Percentiles rank a stretch among this genome's conserved stretches.
Evolutionary conservation across 2,113 vertebrate genomes (phyloP).

Genomic region (Nesogale talazaci): DNA sequence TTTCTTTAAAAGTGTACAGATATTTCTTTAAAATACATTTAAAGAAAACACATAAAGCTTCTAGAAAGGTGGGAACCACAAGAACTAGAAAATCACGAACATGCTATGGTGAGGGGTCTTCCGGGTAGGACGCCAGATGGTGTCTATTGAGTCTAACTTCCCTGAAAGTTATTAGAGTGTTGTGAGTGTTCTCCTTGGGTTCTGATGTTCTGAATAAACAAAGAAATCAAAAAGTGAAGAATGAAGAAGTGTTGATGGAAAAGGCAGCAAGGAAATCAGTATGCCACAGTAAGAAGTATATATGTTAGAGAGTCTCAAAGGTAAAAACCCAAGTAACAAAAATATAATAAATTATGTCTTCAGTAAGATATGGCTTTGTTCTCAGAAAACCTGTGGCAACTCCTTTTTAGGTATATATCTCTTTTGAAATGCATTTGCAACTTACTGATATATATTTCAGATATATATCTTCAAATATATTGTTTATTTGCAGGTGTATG

Average conservation of each 20-base stretch:
- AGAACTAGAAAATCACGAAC: not conserved
- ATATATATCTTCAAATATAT: no score
- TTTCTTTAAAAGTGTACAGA: no score
- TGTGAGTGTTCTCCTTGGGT: not conserved
- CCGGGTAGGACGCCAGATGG: not conserved
- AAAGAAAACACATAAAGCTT: not conserved
- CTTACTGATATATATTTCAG: no score
- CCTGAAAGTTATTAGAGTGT: not conserved
- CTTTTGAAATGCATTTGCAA: no score
- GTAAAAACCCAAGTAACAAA: no score
- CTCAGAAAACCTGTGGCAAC: no score
- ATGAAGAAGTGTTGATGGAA: not conserved
- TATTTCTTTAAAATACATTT: not conserved
- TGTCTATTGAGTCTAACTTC: not conserved
- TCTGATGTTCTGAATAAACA: slow-evolving; percentile 5
- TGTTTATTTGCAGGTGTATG: no score
- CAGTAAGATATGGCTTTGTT: no score
- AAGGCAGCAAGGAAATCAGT: not conserved
- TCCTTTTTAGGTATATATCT: no score
- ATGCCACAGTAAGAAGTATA: no score
- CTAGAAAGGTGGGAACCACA: not conserved
- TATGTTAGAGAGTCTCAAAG: no score
- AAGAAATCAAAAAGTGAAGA: slow-evolving; percentile 17
- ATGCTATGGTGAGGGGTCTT: not conserved
- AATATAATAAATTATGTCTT: no score